Evolutionary conservation across 2,113 vertebrate species (phyloP).

Genomic region (Glaucomys volans): DNA sequence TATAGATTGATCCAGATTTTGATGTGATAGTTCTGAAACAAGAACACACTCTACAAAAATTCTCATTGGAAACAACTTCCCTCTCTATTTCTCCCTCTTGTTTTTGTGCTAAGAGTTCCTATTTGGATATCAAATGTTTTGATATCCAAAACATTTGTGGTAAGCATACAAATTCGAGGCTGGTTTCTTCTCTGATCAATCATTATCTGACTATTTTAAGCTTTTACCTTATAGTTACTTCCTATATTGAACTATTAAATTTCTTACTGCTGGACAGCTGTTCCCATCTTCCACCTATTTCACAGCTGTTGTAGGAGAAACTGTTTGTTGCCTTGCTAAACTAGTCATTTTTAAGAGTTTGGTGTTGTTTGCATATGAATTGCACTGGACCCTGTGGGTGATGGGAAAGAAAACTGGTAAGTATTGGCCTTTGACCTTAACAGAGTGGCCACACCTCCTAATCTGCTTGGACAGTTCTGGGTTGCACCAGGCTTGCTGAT

Average conservation of each 20-base stretch:
- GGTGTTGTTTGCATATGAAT: constrained; percentile 5
- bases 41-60: background rate
- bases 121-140: too few species aligned
- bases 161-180: constrained; percentile 23
- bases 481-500: background rate
- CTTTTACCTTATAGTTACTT: constrained; percentile 22
- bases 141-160: too few species aligned
- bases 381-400: background rate
- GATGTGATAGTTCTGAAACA: background rate
- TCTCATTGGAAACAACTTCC: background rate
- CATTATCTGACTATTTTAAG: constrained; percentile 64
- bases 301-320: constrained; percentile 2
- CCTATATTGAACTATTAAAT: constrained; percentile 59
- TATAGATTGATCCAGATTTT: background rate
- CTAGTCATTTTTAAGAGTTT: constrained; percentile 35
- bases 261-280: background rate
- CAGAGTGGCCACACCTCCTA: background rate
- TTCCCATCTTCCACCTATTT: background rate
- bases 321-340: background rate
- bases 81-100: too few species aligned
- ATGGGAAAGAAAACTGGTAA: background rate
- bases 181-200: background rate
- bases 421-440: background rate
- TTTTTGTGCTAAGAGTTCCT: background rate
- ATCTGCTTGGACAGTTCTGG: background rate